Evolutionary conservation across 92 coral and sea anemone genomes (phyloP).

Genomic region (Phenganax subtilis): DNA sequence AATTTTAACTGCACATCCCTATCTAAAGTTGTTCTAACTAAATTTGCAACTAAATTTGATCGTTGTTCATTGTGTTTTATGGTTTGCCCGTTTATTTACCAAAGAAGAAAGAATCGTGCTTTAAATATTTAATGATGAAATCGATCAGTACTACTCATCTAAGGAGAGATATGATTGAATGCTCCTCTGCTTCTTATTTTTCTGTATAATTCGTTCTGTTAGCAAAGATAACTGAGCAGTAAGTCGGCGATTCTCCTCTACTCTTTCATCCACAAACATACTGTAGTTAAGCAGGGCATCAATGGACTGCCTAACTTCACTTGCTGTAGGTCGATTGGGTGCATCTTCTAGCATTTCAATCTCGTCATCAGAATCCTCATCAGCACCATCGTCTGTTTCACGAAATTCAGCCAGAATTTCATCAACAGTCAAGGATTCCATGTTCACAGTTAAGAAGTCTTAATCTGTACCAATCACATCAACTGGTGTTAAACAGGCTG

Average conservation of each 20-base stretch:
- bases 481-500: neutral
- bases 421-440: constrained; percentile 29
- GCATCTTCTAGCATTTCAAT: constrained; percentile 34
- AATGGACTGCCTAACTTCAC: constrained; percentile 33
- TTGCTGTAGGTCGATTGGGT: constrained; percentile 42
- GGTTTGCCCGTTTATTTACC: no score
- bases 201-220: constrained; percentile 26
- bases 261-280: constrained; percentile 44
- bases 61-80: no score
- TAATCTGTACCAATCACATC: constrained; percentile 33
- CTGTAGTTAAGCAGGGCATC: constrained; percentile 41
- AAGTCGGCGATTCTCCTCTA: constrained; percentile 44
- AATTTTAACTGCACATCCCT: no score
- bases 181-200: constrained; percentile 25
- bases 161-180: neutral
- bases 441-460: constrained; percentile 24
- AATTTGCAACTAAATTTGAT: no score
- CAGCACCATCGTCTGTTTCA: constrained; percentile 15
- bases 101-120: no score
- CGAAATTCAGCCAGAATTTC: constrained; percentile 45
- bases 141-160: no score
- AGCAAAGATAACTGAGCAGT: constrained; percentile 38
- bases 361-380: constrained; percentile 8
- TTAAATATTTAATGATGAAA: no score
- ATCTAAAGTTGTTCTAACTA: no score